Base-by-base conservation (phyloP, 2,797 vertebrate genomes). In the Sebastes dallii region DNA sequence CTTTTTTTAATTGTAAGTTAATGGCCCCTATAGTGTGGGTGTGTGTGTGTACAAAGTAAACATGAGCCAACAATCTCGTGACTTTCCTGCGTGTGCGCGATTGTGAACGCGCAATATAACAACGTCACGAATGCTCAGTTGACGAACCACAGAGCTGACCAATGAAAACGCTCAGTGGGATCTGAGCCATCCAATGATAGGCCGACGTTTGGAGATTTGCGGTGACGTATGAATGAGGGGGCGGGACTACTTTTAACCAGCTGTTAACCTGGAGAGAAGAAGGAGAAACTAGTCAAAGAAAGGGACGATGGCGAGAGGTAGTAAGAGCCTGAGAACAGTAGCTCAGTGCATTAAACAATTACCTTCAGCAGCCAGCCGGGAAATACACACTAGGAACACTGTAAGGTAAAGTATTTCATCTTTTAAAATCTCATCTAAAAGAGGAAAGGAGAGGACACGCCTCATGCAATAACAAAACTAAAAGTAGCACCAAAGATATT, bases 291-390 rank as follows among this genome's bases (percentile, higher is more conserved):
- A 6, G 30, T 60, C 56, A 83, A 56, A 78, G 78, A 87, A 77
- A 76, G 58, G 20, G 81, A 95, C 95, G 86, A 96, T 96, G 96
- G 95, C 96, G 87, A 95, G 95, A 92, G 95, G 95, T 4, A 27
- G 90, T n/a, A 82, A 93, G 59, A 92, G 90, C 66, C 74, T 96
- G 52, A 86, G 90, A 13, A 93, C 54, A 88, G 93, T 95, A 1
- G 94, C 92, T 0, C 92, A 95, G 74, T 96, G 94, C 64, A 68
- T 96, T 20, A 95, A 88, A 66, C 90, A 91, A 59, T 64, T 95
- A 36, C 94, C 93, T 4, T 85, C 84, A 4, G 62, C 88, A 10
- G 77, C 91, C 32, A 78, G 78, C 77, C 87, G 95, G 70, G 94
- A 95, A 66, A 66, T 88, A 50, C 91, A 84, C 61, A 79, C 84